Base-by-base conservation (phyloP, 2,113 vertebrate species). In the Gambusia affinis region DNA sequence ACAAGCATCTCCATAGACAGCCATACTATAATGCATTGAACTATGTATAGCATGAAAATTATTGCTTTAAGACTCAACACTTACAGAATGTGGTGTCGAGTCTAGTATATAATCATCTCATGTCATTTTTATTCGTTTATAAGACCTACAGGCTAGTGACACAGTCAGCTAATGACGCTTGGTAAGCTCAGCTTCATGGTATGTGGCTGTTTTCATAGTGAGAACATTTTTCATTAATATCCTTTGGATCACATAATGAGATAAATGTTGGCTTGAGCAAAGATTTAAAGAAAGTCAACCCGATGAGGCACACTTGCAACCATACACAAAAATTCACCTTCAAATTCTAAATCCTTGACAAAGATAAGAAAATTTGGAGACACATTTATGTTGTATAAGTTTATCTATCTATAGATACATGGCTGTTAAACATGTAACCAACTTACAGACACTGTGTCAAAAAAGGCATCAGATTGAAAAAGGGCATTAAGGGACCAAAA, bases 41-140 rank as follows among this genome's bases (percentile, higher is more conserved):
- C 39, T 12, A 14, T 4, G 3, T 14, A 14, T 4, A 14, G 39
- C 12, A 4, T 14, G 7, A 42, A 42, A 12, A 42, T 42, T 12
- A 14, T 42, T 42, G 7, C 3, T 4, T 14, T 42, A 14, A 42
- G 39, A 42, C 14, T 42, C 12, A 42, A 42, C 39, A 42, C 39
- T 42, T 42, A 14, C 39, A 42, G 12, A 42, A 42, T 42, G 39
- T 42, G 39, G 12, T 1, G 3, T 42, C 12, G 3, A 14, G 3
- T 14, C 39, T 42, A 28, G 68, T 64, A 67, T 86, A 62, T 88
- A 90, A 90, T 91, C 83, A 86, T 75, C 67, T 65, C 0, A 82
- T 88, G 79, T 83, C 30, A 92, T 88, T 91, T 88, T 91, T 15
- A 27, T 64, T 72, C 72, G 76, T 87, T 88, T 81, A 78, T 84